Evolutionary conservation across 2,113 vertebrate genomes (phyloP), one percentile per base, ranked within the genome.

Genomic region (Crotalus horridus): DNA sequence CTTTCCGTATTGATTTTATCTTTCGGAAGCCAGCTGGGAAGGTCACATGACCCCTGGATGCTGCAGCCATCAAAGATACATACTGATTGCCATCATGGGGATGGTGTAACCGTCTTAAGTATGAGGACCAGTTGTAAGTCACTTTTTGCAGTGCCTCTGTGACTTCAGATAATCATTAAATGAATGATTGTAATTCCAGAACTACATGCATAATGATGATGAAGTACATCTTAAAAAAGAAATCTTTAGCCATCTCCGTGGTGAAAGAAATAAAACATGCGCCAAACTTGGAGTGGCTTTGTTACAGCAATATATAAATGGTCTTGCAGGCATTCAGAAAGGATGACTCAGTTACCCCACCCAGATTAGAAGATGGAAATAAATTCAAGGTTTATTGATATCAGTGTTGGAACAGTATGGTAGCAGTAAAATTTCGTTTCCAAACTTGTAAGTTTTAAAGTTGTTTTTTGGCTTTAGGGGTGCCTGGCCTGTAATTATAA

Each of bases 331-430:
- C 13, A 13, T 86, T 43, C 6, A 46, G 13, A 17, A 59, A 51
- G 85, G 10, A 24, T n/a, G 29, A 87, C 85, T 92, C 85, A 88
- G 58, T 74, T 26, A n/a, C 59, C 86, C 24, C 91, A 43, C 86
- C 86, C 59, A 69, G 48, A 88, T 54, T 53, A 54, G 48, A 92
- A 55, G 85, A 87, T 43, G 29, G n/a, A 55, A 55, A 69, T 29
- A 92, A 33, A 88, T 55, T 88, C 9, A 88, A 33, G 86, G 29
- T 74, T 54, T 92, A 69, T 88, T 92, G 58, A 54, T 69, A 92
- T 26, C 61, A 69, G n/a, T 21, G 15, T 88, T 39, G 59, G 59
- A 54, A 69, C 20, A 43, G 9, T 29, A 24, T 54, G 23, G 58
- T 23, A 88, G 91, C 21, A 23, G 46, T 88, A 92, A 53, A 29